A percentile compares a stretch with the other conserved stretches of the same genome.
Evolutionary conservation across 2,797 vertebrate genomes (phyloP).

Genomic region (Diceros bicornis): DNA sequence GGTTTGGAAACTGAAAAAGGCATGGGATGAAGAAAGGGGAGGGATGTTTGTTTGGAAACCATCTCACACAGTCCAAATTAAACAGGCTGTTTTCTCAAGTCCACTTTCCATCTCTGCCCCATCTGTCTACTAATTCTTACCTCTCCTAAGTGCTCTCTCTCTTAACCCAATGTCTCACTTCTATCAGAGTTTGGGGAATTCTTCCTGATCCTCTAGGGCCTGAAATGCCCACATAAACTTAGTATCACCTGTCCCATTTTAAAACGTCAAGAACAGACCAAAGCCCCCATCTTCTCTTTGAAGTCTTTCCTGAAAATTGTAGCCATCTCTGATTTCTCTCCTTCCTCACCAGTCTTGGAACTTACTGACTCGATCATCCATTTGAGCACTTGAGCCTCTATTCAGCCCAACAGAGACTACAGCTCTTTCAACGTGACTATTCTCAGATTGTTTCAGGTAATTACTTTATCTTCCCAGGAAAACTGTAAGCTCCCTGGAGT

Average conservation of each 20-base stretch:
- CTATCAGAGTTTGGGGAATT: not conserved
- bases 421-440: not conserved
- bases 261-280: not conserved
- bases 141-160: constrained; percentile 39
- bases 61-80: constrained; percentile 63
- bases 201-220: not conserved
- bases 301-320: not conserved
- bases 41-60: constrained; percentile 71
- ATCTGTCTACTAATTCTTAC: constrained; percentile 25
- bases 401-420: not conserved
- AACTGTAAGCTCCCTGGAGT: not conserved
- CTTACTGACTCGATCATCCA: not conserved
- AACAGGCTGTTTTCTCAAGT: constrained; percentile 65
- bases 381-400: not conserved
- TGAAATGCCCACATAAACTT: constrained; percentile 7
- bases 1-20: constrained; percentile 75
- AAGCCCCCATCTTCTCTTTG: not conserved
- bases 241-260: not conserved
- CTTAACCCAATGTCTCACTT: constrained; percentile 1
- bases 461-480: not conserved
- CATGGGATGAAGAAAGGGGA: constrained; percentile 23
- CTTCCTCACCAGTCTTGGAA: not conserved
- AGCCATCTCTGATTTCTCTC: not conserved
- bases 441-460: not conserved
- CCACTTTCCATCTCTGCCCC: constrained; percentile 47